phyloP scores from a whole-genome alignment of 2,113 vertebrate species.

The Oncorhynchus masou region DNA sequence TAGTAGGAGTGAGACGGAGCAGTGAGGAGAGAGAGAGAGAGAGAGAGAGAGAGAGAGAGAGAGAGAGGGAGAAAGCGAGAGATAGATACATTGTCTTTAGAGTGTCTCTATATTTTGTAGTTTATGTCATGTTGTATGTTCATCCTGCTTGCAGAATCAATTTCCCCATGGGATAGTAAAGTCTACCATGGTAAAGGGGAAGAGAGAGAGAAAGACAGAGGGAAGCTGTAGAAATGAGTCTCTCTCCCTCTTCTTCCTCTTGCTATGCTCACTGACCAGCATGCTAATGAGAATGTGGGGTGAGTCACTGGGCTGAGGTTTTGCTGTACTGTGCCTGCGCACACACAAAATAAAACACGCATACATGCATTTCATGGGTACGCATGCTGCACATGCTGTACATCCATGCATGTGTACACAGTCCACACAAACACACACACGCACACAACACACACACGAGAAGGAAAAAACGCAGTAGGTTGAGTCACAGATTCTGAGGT shows the following conservation, averaged over 20 bases:
- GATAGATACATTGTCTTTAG: not conserved
- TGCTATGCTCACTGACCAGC: slow-evolving; percentile 33
- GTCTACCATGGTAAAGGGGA: not conserved
- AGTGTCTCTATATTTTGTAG: too few species aligned
- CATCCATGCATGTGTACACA: not conserved
- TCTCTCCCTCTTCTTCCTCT: not conserved
- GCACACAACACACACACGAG: not conserved
- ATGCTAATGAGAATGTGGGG: slow-evolving; percentile 38
- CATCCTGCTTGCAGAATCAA: too few species aligned
- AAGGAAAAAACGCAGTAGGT: not conserved
- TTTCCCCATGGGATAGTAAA: not conserved
- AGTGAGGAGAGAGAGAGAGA: too few species aligned
- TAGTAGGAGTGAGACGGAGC: too few species aligned
- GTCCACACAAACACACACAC: slow-evolving; percentile 6
- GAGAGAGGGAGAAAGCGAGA: not conserved
- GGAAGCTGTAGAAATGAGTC: not conserved
- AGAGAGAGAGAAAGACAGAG: not conserved
- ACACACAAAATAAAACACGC: not conserved
- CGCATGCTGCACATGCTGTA: not conserved
- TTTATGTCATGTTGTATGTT: too few species aligned
- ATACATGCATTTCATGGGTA: too few species aligned
- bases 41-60: too few species aligned
- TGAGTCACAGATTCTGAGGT: slow-evolving; percentile 4
- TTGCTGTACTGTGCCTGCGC: not conserved
- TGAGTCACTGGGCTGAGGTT: slow-evolving; percentile 34